These are phyloP conservation scores for Lapara coniferarum DNA, from an alignment of 2,888 invertebrate genomes.

Conservation along the genomic window DNA sequence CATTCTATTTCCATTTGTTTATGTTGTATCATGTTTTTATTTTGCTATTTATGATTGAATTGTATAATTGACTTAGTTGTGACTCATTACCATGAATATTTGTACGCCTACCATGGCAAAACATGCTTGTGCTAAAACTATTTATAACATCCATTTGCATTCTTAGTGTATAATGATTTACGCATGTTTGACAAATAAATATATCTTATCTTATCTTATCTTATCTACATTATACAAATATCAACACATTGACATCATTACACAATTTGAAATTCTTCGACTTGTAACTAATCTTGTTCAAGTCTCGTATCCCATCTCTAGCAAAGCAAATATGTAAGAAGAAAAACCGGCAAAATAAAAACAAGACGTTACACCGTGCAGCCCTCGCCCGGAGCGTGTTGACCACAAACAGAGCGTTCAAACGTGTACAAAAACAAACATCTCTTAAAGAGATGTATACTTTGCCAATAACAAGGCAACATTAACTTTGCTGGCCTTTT, in stretches of 20 bases:
- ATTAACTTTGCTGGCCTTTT: background rate
- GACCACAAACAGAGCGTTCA: constrained; percentile 22
- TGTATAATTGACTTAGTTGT: no score
- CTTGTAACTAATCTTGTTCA: background rate
- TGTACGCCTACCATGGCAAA: no score
- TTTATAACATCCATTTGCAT: no score
- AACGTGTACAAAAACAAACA: constrained; percentile 21
- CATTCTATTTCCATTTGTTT: no score
- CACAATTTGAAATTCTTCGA: background rate
- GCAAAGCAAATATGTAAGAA: constrained; percentile 9
- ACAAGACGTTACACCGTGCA: background rate
- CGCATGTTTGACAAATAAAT: no score
- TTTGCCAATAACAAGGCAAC: background rate
- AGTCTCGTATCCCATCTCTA: background rate
- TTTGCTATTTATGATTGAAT: no score
- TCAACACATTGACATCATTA: background rate
- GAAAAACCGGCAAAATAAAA: constrained; percentile 1
- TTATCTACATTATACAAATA: no score
- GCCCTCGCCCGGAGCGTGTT: constrained; percentile 5
- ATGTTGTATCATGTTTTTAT: no score
- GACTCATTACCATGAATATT: no score
- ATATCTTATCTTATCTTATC: no score
- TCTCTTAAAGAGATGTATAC: constrained; percentile 10
- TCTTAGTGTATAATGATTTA: no score
- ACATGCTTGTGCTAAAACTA: no score